phyloP scores from a whole-genome alignment of 2,113 vertebrate genomes.

The Alaudala cheleensis region DNA sequence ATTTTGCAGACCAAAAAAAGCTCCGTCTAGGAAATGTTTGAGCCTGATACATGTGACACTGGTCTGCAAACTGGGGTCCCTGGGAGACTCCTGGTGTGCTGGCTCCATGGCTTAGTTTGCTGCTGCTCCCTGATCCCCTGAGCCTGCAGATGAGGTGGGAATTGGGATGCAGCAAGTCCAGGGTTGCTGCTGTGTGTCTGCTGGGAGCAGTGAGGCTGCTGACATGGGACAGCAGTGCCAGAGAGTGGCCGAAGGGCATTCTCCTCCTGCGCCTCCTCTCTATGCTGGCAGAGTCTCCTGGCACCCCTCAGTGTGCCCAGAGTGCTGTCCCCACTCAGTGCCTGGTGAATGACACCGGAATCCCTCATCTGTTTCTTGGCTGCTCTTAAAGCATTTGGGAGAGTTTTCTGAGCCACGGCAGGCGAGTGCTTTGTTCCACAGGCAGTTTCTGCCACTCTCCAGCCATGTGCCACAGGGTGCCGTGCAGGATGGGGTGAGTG shows the following conservation, averaged over 20 bases:
- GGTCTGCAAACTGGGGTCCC: neutral
- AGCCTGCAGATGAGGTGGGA: neutral
- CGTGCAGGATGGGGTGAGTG: neutral
- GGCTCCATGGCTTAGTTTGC: neutral
- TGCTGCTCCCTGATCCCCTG: neutral
- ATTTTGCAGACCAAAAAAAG: slow-evolving; percentile 2
- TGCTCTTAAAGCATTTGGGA: neutral
- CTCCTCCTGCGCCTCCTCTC: neutral
- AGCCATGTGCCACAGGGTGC: neutral
- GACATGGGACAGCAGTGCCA: neutral
- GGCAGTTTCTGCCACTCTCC: neutral
- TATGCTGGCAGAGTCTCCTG: neutral
- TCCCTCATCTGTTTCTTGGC: slow-evolving; percentile 25
- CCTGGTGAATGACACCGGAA: neutral
- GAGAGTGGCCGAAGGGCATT: accelerated
- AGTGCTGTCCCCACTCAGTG: neutral
- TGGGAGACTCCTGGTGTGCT: neutral
- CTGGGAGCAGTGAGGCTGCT: neutral
- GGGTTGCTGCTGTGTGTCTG: neutral
- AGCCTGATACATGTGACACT: neutral
- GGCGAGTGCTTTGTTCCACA: accelerated
- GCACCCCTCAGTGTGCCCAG: accelerated
- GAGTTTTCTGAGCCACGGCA: neutral
- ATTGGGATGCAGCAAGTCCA: neutral
- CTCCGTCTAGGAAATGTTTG: neutral